Conservation (phyloP, 2,797 vertebrate genomes). For the Jordanella pulchra region DNA sequence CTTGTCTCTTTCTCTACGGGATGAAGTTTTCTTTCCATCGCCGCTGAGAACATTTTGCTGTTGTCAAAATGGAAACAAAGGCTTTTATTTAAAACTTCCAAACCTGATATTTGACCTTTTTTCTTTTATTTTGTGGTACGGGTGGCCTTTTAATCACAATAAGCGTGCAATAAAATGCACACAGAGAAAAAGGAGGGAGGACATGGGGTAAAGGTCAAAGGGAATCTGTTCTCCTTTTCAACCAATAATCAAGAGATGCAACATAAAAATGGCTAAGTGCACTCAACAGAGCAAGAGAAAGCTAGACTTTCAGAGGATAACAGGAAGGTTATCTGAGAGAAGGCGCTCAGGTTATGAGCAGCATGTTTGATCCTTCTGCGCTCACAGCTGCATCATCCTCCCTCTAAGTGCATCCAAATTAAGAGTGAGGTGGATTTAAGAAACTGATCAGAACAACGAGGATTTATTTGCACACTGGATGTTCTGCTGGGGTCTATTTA, state of each 20-base stretch:
- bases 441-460: no score
- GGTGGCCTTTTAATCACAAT: background rate
- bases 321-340: background rate
- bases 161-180: background rate
- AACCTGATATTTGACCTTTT: background rate
- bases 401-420: no score
- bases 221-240: background rate
- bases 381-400: no score
- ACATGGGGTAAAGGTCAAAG: no score
- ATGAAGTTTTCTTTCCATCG: constrained; percentile 80
- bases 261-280: background rate
- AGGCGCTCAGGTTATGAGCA: no score
- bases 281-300: background rate
- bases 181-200: background rate
- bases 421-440: no score
- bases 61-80: constrained; percentile 52
- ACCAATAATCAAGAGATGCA: background rate
- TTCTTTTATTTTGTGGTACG: background rate
- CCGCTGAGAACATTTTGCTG: constrained; percentile 82
- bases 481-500: no score
- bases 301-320: background rate
- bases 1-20: constrained; percentile 82
- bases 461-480: no score
- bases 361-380: no score
- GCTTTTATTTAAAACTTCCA: background rate